Conservation (phyloP, 64 coral and sea anemone species). For the Dendronephthya gigantea region DNA sequence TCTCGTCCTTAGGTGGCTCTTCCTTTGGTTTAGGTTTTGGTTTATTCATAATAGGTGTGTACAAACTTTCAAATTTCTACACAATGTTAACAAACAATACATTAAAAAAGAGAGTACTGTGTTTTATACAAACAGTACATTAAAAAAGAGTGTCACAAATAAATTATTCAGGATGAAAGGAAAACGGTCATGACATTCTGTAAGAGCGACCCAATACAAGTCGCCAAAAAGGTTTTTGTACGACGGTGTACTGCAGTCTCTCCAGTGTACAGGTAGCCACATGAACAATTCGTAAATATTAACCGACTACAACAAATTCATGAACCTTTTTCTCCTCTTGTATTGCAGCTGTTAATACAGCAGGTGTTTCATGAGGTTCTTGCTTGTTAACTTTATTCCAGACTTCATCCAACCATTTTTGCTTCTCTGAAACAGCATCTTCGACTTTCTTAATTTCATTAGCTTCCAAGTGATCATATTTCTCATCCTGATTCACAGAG, state of each 20-base stretch:
- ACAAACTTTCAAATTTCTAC: constrained; percentile 6
- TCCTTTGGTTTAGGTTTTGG: constrained; percentile 12
- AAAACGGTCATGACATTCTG: too few relatives aligned
- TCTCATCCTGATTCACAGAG: not conserved
- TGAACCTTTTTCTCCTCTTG: not conserved
- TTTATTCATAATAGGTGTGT: not conserved
- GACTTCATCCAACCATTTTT: not conserved
- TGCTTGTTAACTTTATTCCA: constrained; percentile 12
- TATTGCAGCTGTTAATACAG: constrained; percentile 16
- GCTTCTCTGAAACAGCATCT: not conserved
- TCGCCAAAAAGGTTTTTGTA: not conserved
- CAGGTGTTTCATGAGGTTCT: not conserved
- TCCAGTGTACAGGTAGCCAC: not conserved
- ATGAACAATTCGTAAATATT: not conserved
- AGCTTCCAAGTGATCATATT: constrained; percentile 18
- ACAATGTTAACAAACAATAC: not conserved
- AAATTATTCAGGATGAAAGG: too few relatives aligned
- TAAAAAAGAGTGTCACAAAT: too few relatives aligned
- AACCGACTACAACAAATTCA: not conserved
- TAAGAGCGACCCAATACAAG: too few relatives aligned
- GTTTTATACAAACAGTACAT: too few relatives aligned
- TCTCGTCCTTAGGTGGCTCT: not conserved
- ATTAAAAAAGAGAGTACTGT: not conserved
- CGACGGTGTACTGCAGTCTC: too few relatives aligned
- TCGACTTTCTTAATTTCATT: not conserved